phyloP scores from a whole-genome alignment of 2,797 vertebrate species.

The Tragelaphus oryx region DNA sequence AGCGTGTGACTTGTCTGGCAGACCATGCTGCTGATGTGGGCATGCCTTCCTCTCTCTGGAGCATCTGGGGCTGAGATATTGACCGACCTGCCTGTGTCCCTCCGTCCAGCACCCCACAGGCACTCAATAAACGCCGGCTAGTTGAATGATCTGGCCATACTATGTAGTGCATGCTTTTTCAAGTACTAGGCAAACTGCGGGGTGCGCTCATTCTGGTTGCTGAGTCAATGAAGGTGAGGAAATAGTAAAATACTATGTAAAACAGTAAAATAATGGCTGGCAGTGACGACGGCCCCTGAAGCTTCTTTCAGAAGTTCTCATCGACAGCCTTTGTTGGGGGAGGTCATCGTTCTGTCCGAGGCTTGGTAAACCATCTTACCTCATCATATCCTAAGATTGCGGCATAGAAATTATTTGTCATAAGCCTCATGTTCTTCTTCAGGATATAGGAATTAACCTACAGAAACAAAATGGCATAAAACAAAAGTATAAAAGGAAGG shows the following conservation, averaged over 20 bases:
- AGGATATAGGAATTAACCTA: conserved; percentile 90
- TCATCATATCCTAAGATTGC: conserved; percentile 98
- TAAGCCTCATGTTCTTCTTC: conserved; percentile 88
- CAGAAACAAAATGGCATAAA: conserved; percentile 70
- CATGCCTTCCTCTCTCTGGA: not conserved
- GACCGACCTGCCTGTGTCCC: not conserved
- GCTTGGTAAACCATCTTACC: conserved; percentile 81
- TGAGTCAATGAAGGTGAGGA: not conserved
- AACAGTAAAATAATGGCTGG: not conserved
- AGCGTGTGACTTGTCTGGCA: not conserved
- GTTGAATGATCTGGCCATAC: not conserved
- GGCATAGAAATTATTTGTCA: conserved; percentile 96
- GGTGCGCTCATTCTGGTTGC: not conserved
- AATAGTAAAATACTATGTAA: not conserved
- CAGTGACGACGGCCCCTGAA: not conserved
- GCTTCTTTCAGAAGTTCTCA: not conserved
- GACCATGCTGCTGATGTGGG: not conserved
- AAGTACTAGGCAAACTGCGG: not conserved
- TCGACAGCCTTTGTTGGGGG: not conserved
- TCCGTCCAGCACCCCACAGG: not conserved
- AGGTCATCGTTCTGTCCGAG: not conserved
- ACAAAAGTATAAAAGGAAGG: conserved; percentile 47
- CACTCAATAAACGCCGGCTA: not conserved
- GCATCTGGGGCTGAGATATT: not conserved
- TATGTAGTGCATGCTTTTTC: not conserved